A percentile compares a stretch with the other conserved stretches of the same genome.
Conservation (phyloP, 2,888 invertebrate genomes). For the Helicoverpa assulta region DNA sequence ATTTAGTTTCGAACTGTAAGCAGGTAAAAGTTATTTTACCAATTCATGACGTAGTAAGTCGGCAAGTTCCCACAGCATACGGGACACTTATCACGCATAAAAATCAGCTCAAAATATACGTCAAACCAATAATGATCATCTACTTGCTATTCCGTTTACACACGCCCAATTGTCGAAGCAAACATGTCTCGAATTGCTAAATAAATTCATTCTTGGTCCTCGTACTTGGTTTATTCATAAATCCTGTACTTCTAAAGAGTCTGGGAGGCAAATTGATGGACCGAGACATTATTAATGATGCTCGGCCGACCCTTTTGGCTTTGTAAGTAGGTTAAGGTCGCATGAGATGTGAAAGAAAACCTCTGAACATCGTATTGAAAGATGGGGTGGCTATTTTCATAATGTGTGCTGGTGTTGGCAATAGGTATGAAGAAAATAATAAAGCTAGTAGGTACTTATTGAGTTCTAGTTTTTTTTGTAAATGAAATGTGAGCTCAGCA, state of each 20-base stretch:
- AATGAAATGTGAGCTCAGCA: no score
- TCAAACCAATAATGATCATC: conserved; percentile 36
- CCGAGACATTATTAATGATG: neutral
- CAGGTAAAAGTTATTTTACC: neutral
- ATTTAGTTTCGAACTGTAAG: no score
- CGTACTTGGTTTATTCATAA: conserved; percentile 7
- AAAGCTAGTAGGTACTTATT: neutral
- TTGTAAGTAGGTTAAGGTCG: conserved; percentile 12
- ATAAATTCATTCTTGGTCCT: conserved; percentile 21
- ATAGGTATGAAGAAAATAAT: neutral
- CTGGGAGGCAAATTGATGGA: conserved; percentile 4
- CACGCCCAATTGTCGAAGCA: conserved; percentile 42
- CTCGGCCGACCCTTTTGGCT: neutral
- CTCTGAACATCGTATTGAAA: neutral
- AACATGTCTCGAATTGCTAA: conserved; percentile 44
- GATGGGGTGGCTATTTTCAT: neutral
- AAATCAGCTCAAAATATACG: conserved; percentile 46
- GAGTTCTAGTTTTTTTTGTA: no score
- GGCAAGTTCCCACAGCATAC: conserved; percentile 31
- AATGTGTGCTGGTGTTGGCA: neutral
- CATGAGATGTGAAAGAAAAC: conserved; percentile 6
- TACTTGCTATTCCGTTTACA: conserved; percentile 39
- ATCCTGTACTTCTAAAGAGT: conserved; percentile 1
- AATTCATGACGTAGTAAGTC: neutral
- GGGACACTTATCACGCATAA: conserved; percentile 39